Base-by-base conservation (phyloP, 2,797 vertebrate species). In the Neoniphon sammara region DNA sequence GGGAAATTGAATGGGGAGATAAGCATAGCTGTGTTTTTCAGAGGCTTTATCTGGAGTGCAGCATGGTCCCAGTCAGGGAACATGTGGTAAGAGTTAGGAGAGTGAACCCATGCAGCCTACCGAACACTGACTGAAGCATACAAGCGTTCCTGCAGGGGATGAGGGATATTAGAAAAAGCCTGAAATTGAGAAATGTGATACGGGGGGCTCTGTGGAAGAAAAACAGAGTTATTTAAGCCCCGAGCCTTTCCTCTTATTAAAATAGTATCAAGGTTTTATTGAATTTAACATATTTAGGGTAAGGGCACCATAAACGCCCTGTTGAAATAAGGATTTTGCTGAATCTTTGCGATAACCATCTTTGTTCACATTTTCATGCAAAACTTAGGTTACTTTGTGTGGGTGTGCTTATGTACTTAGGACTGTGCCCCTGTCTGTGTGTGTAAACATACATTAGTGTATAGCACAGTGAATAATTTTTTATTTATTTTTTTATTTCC, bases 271-370 rank as follows among this genome's bases (percentile, higher is more conserved):
- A 73, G 81, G 88, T 91, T 93, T 94, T 92, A 94, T 95, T 95
- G 89, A 94, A 92, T 95, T 93, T 88, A 93, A 87, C 89, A 88
- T 95, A 91, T 94, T 94, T 93, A 92, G 86, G 83, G 90, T 86
- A 70, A 77, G 67, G 83, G 85, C 86, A 81, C 73, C 80, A 69
- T 87, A 82, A 87, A 85, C 58, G 31, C 70, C 80, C 56, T 78
- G 75, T 81, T 77, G 54, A 69, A 80, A 67, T 76, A 63, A 75
- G 57, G 79, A 65, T 77, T 82, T 65, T 76, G 72, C 68, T 20
- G 30, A 60, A 77, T 78, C 61, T 78, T 64, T 55, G 31, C 70
- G 86, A 89, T 88, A 75, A 66, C 34, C 72, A 85, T 90, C 86
- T 82, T 72, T 85, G 61, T 80, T 82, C 73, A 76, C 72, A 58